Evolutionary conservation across 2,888 invertebrate genomes (phyloP), one percentile per base, ranked within the genome.

Genomic region (Ligdia adustata): DNA sequence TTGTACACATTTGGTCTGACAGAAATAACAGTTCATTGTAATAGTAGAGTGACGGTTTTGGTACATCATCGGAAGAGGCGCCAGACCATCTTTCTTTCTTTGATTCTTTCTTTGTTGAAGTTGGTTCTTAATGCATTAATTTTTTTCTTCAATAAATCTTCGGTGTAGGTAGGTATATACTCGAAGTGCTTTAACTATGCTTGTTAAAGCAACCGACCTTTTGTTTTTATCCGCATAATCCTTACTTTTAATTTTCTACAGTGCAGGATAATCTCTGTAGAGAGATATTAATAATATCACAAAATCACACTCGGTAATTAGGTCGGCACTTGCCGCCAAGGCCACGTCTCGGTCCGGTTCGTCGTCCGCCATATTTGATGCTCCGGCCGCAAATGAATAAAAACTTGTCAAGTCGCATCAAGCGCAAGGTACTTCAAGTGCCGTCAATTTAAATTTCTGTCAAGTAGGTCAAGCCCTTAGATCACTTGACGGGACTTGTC

Each of bases 231-330:
- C 52, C 27, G 44, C 42, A 42, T 55, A 55, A 24, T 55, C 53
- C 39, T 50, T 49, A 24, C 24, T 9, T 24, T 24, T 24, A 24
- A 24, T 9, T 24, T 24, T 46, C 40, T 43, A 54, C 26, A 50
- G 11, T 41, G 33, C 55, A 49, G 49, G 55, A 50, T 38, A 52
- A 52, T 52, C 55, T 38, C 44, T 55, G 47, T 45, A 45, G 27
- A 50, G 40, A 47, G 51, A 55, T 55, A 49, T 55, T 52, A 49
- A 43, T 37, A 52, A 40, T 44, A 51, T 13, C 16, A 46, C 52
- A 52, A 56, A 56, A 51, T 54, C 57, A 45, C 43, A 45, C 47
- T 53, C 56, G 38, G 55, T 56, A 56, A 51, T 53, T 56, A 46
- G 38, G 46, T 54, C 43, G 43, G 49, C 49, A 27, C 45, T 54